These are phyloP conservation scores for Temnothorax ravouxi DNA, from an alignment of 2,888 invertebrate species.

Conservation along the genomic window DNA sequence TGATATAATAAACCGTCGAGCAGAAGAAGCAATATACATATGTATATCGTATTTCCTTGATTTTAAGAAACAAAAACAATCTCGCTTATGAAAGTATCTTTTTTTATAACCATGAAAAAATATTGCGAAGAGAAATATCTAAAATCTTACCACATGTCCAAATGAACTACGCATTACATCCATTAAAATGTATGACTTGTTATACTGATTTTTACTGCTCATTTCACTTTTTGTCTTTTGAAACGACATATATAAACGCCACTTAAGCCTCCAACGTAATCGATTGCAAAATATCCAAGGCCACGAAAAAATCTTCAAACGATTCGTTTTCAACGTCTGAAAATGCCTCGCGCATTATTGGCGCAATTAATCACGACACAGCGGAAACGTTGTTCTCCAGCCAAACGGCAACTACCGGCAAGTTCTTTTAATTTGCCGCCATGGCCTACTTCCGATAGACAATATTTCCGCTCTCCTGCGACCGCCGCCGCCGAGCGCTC, in stretches of 20 bases:
- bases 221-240: background rate
- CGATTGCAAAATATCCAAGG: background rate
- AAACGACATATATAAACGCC: background rate
- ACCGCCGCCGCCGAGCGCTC: background rate
- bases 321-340: background rate
- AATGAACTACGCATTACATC: background rate
- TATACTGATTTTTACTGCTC: slow-evolving; percentile 4
- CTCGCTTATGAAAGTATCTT: background rate
- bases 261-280: background rate
- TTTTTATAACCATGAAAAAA: background rate
- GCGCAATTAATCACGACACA: slow-evolving; percentile 42
- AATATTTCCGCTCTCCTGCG: slow-evolving; percentile 48
- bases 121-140: background rate
- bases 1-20: slow-evolving; percentile 13
- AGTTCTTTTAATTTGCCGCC: slow-evolving; percentile 64
- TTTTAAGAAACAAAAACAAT: slow-evolving; percentile 22
- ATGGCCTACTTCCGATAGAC: slow-evolving; percentile 63
- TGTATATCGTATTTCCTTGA: background rate
- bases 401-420: slow-evolving; percentile 31
- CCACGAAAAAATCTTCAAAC: background rate
- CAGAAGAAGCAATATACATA: background rate
- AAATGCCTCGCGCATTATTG: slow-evolving; percentile 10
- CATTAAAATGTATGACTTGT: background rate
- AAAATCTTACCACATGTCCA: background rate
- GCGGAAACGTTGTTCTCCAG: slow-evolving; percentile 27